Percentiles rank a stretch among this genome's conserved stretches.
Evolutionary conservation across 1,140 invertebrate genomes (phyloP).

Genomic region (Telenomus remus): DNA sequence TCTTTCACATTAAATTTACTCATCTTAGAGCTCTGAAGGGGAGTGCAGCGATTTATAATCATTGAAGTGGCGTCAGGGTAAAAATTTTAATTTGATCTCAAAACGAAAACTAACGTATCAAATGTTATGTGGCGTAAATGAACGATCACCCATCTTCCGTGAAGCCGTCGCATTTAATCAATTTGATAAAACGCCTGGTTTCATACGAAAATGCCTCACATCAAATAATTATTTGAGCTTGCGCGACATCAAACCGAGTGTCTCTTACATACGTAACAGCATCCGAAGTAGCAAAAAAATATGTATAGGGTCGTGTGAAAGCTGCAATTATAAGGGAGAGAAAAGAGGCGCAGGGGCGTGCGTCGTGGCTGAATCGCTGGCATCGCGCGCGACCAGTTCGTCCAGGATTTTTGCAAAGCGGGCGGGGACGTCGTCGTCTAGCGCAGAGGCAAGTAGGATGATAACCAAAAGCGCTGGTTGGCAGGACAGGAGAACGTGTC

Average conservation of each 20-base stretch:
- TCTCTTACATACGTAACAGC: slow-evolving; percentile 45
- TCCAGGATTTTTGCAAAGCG: slow-evolving; percentile 55
- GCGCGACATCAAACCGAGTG: slow-evolving; percentile 40
- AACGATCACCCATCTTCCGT: neutral
- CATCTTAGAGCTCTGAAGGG: neutral
- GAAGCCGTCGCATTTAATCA: slow-evolving; percentile 18
- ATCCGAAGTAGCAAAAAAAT: slow-evolving; percentile 43
- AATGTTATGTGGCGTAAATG: neutral
- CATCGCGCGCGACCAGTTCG: slow-evolving; percentile 55
- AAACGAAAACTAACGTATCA: slow-evolving; percentile 1
- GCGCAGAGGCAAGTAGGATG: slow-evolving; percentile 67
- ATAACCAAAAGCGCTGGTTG: slow-evolving; percentile 72
- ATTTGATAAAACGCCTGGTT: slow-evolving; percentile 31
- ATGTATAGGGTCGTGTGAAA: slow-evolving; percentile 17
- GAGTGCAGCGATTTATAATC: too few species aligned
- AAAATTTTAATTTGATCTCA: neutral
- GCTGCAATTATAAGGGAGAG: slow-evolving; percentile 42
- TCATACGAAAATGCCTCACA: slow-evolving; percentile 16
- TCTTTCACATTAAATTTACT: too few species aligned
- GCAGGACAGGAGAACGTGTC: slow-evolving; percentile 75
- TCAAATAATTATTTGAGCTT: slow-evolving; percentile 38
- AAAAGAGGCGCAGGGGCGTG: slow-evolving; percentile 21
- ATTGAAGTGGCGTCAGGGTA: neutral
- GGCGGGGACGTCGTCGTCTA: slow-evolving; percentile 66
- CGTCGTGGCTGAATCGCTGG: slow-evolving; percentile 52